Base-by-base conservation (phyloP, 2,113 vertebrate genomes). In the Cyanocitta stelleri region DNA sequence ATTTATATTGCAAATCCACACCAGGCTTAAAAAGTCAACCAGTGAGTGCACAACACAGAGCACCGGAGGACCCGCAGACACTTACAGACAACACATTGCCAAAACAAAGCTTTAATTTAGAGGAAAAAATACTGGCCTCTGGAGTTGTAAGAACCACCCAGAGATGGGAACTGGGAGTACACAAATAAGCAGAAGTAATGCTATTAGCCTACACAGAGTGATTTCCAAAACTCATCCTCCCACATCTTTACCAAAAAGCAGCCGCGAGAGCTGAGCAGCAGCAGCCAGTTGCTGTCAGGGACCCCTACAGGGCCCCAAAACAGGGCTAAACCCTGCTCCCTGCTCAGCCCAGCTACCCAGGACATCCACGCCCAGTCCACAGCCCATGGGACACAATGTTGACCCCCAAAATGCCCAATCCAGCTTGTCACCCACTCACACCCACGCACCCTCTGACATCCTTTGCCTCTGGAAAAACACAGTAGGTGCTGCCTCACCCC, bases 91-190 rank as follows among this genome's bases (percentile, higher is more conserved):
- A 41, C 66, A 49, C 0, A 0, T 64, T 89, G 93, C 81, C 81
- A 93, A 81, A 96, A 61, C 51, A 89, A 73, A 76, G 69, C 71
- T 85, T 91, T 79, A 49, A 85, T 79, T 73, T 37, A 79, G 59
- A 83, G 63, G 85, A n/a, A 66, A 87, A 85, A 76, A 43, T 37
- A 72, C 66, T 73, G 63, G 49, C 64, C 93, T 84, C 80, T 71
- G 51, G 72, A 89, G 52, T 29, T n/a, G 21, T 49, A 90, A 82
- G 75, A 94, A 87, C 46, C 16, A 5, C 85, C 54, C 49, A 6
- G 2, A 93, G 90, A 91, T 14, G 94, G 82, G 64, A 94, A 91
- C 74, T 76, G 62, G n/a, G 74, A 87, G 46, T 61, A 83, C 46
- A 69, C 2, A 33, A 66, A 85, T 90, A 90, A 87, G 86, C 62